Base-by-base conservation (phyloP, 1,140 invertebrate species). In the Drosophila teissieri region DNA sequence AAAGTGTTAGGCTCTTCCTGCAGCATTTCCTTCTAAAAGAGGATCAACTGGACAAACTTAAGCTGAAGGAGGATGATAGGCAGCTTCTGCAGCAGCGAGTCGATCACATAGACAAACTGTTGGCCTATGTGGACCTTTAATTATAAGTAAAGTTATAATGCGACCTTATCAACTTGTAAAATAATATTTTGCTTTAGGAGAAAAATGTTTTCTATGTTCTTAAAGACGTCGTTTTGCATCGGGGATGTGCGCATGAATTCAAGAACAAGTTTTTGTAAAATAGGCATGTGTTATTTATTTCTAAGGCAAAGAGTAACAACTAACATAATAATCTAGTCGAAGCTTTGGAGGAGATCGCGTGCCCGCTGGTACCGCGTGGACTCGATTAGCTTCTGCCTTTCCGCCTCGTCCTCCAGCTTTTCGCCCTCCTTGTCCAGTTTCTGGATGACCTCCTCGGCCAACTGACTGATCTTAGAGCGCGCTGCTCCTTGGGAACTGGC, bases 1-100 rank as follows among this genome's bases (percentile, higher is more conserved):
- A 97, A 92, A 95, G 95, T 64, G 84, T 97, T 4, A 91, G 94
- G 48, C 92, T 97, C 5, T 97, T 97, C 78, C 94, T 97, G 82
- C 95, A 94, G 89, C 95, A 96, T 90, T 97, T 97, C 78, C 81
- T 97, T 7, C 62, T 96, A 1, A 94, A 94, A 83, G 94, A 95
- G 75, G 95, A 76, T 6, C 69, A 88, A 4, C 55, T 88, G 12
- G 63, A 75, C 4, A 95, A 91, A 77, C 93, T 44, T 24, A 77
- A 90, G 6, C 78, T 94, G 8, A 55, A 90, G 12, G 92, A 94
- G 1, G 84, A 93, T n/a, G 81, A 95, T 56, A 90, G 93, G 65
- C 17, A 88, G 36, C 58, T 93, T 39, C 78, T 95, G 12, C 91
- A 93, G 62, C 83, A 92, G 27, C 93, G 94, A 44, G 91, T 92